A percentile compares a stretch with the other conserved stretches of the same genome.
Evolutionary conservation across 2,888 invertebrate species (phyloP).

Genomic region (Agonopterix alstromeriana): DNA sequence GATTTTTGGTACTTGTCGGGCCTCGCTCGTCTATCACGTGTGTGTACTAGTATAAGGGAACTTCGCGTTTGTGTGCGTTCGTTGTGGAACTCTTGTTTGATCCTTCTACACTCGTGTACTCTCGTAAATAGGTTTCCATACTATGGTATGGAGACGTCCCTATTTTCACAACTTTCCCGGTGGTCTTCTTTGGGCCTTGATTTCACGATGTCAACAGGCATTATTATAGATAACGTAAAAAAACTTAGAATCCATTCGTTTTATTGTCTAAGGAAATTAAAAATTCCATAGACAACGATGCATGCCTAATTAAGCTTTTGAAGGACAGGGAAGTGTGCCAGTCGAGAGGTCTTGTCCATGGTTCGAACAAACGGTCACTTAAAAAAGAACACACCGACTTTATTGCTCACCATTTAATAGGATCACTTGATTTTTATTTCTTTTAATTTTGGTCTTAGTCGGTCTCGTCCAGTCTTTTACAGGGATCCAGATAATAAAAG

Average conservation of each 20-base stretch:
- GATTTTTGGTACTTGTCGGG: too few species aligned
- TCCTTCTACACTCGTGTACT: too few species aligned
- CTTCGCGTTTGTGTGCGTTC: too few species aligned
- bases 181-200: too few species aligned
- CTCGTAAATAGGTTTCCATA: too few species aligned
- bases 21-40: too few species aligned
- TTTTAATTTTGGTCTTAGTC: slow-evolving; percentile 12
- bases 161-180: too few species aligned
- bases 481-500: slow-evolving; percentile 34
- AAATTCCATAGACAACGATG: slow-evolving; percentile 30
- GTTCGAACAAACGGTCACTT: background rate
- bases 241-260: slow-evolving; percentile 21
- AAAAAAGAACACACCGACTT: slow-evolving; percentile 17
- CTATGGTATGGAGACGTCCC: too few species aligned
- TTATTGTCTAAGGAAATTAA: slow-evolving; percentile 32
- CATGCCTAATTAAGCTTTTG: slow-evolving; percentile 57
- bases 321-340: slow-evolving; percentile 68
- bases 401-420: slow-evolving; percentile 27
- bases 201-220: too few species aligned
- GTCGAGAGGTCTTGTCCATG: slow-evolving; percentile 24
- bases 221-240: too few species aligned
- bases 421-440: slow-evolving; percentile 21
- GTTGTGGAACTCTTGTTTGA: too few species aligned
- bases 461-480: slow-evolving; percentile 21
- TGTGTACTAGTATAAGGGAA: too few species aligned